Conservation (phyloP, 2,888 invertebrate genomes). For the Pheosia tremula region DNA sequence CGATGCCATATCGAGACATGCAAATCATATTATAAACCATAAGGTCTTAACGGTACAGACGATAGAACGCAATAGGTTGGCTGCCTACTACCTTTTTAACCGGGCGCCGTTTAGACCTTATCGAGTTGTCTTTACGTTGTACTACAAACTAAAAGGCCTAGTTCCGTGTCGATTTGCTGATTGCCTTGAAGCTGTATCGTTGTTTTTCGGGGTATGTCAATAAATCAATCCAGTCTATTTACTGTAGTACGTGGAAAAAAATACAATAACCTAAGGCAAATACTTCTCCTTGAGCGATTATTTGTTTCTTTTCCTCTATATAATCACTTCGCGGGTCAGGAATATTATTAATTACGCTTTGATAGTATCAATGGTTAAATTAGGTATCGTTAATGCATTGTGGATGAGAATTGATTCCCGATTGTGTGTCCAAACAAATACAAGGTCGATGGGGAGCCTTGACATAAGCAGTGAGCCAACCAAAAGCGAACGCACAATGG, state of each 20-base stretch:
- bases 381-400: slow-evolving; percentile 22
- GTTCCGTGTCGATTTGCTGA: slow-evolving; percentile 6
- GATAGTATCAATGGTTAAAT: neutral
- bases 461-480: slow-evolving; percentile 52
- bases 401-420: slow-evolving; percentile 52
- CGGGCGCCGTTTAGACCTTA: neutral
- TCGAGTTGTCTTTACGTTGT: neutral
- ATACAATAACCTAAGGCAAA: neutral
- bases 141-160: neutral
- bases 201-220: neutral
- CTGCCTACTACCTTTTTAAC: neutral
- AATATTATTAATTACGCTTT: neutral
- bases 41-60: slow-evolving; percentile 21
- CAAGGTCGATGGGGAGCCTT: slow-evolving; percentile 58
- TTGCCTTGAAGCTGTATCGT: slow-evolving; percentile 5
- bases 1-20: slow-evolving; percentile 16
- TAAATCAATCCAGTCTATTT: slow-evolving; percentile 7
- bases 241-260: neutral
- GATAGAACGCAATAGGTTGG: neutral
- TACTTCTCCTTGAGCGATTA: neutral
- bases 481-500: slow-evolving; percentile 55
- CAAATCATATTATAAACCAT: slow-evolving; percentile 25
- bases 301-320: neutral
- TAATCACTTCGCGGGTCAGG: neutral
- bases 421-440: slow-evolving; percentile 52